Base-by-base conservation (phyloP, 2,888 invertebrate species). In the Lasioglossum calceatum region DNA sequence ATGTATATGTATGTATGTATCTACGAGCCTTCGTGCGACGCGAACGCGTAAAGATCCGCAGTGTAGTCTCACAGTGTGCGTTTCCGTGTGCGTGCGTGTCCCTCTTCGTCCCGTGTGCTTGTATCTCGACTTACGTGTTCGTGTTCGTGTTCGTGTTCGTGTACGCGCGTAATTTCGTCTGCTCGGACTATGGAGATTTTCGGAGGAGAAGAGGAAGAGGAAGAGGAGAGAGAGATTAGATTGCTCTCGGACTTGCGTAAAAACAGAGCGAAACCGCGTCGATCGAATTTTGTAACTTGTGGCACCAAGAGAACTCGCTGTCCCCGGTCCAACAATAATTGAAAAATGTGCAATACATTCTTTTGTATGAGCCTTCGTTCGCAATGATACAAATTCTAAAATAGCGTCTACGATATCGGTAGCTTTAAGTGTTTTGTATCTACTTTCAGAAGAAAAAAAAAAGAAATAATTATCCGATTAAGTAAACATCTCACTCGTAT, bases 21-120 rank as follows among this genome's bases (percentile, higher is more conserved):
- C 58, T 58, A n/a, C n/a, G 12, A 58, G 10, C n/a, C 4, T 27
- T 61, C 4, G 61, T 23, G 10, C 23, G 23, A 23, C 54, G n/a
- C 27, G 61, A 61, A 27, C 2, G 61, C 61, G 5, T 27, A 27
- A 27, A 27, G 14, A 61, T 61, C 61, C 61, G 27, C 61, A 4
- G 61, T 27, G 8, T 50, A 32, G 8, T n/a, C 23, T 64, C 39
- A 19, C 44, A 61, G 80, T 76, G 61, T 44, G 44, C 44, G 42
- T 42, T 14, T 14, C 58, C 75, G 80, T 78, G 47, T 81, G 81
- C n/a, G 47, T 81, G 81, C 27, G 47, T 78, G 72, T 79, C 64
- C 75, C 47, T 75, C 2, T 61, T 16, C 70, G 50, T 58, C 36
- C 50, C 81, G 72, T 72, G 78, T 67, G 78, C 61, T 82, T 83